Evolutionary conservation across 1,140 invertebrate species (phyloP), one percentile per base, ranked within the genome.

Genomic region (Acromyrmex heyeri): DNA sequence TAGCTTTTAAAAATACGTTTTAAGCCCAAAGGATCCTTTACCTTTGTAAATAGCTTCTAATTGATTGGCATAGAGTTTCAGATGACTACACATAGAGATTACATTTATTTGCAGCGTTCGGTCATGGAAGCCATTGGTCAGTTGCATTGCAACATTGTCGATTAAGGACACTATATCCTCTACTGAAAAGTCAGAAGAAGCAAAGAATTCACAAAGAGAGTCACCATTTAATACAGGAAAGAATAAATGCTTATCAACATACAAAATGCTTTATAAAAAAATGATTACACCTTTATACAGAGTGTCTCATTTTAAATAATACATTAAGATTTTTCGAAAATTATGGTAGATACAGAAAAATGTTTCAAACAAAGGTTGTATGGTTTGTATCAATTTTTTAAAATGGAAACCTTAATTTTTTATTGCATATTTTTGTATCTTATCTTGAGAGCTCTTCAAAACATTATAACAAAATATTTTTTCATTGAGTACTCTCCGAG

Each of bases 41-140:
- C 97, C 97, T 96, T 97, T 98, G 91, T 97, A 97, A 86, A 97
- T 95, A 87, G 96, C 95, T 96, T 98, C 97, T 90, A 98, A 95
- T 92, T 98, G 97, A 81, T 96, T 96, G 83, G 97, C 97, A 93
- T 97, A 97, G 16, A 96, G 95, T 91, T 97, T 97, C 59, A 98
- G 94, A 90, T 97, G 97, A 91, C 96, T 96, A 91, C 96, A 97
- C 95, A 97, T 96, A 70, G 96, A 96, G 61, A 96, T 95, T 61
- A 97, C 95, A 93, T 96, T 96, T 87, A 95, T 95, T 92, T 96
- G 96, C 82, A 97, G 95, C 76, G 95, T 95, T 94, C 95, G 95
- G 93, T 97, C 96, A 95, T 96, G 96, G 92, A 95, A 95, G 82
- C 96, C 96, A 93, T 96, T 96, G 92, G 96, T 96, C 91, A 97